Conservation (phyloP, 2,113 vertebrate genomes). For the Telmatochromis sp. region DNA sequence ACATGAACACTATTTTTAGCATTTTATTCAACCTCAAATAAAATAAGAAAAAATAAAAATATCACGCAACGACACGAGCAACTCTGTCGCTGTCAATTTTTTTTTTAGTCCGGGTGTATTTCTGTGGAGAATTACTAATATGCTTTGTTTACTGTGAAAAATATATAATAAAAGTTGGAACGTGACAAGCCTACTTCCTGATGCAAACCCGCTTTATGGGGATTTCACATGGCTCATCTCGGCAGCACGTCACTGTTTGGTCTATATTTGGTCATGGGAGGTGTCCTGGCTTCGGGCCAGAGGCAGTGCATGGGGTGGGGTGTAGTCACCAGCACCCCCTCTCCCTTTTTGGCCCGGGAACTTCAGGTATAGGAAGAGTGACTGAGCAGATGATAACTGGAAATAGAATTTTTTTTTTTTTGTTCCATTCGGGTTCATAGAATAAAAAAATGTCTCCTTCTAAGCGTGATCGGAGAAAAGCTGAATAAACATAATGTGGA, state of each 20-base stretch:
- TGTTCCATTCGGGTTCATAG: background rate
- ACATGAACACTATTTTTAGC: background rate
- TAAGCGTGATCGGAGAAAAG: background rate
- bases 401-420: background rate
- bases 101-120: background rate
- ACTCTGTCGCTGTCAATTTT: background rate
- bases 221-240: constrained; percentile 68
- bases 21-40: background rate
- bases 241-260: constrained; percentile 59
- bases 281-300: constrained; percentile 41
- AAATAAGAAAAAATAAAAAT: background rate
- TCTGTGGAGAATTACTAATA: background rate
- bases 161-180: background rate
- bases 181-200: constrained; percentile 50
- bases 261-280: constrained; percentile 73
- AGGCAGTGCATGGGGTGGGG: constrained; percentile 45
- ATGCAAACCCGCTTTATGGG: constrained; percentile 56
- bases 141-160: background rate
- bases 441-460: background rate
- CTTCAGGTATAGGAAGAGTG: background rate
- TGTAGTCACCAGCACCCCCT: constrained; percentile 42
- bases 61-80: background rate
- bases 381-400: background rate
- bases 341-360: background rate
- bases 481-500: background rate